Base-by-base conservation (phyloP, 2,888 invertebrate genomes). In the Cecidostiba fungosa region DNA sequence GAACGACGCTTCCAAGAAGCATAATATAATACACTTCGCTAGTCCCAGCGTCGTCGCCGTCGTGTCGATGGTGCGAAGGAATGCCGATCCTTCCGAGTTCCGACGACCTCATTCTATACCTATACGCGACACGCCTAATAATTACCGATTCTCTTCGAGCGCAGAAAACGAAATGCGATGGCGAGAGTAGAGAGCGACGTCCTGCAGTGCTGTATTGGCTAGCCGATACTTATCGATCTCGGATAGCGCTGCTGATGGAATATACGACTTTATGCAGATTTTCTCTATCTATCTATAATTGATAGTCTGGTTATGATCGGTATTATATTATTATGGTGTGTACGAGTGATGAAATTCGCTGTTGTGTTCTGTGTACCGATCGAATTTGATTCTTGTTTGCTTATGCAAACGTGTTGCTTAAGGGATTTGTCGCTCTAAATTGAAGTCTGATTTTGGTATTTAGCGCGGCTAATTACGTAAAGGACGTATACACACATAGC, bases 41-140 rank as follows among this genome's bases (percentile, higher is more conserved):
- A 36, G n/a, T 36, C 39, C 43, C 43, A 39, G 39, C 16, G 39
- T 36, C 23, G n/a, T 39, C 43, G 32, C 4, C 12, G 70, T 26
- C 32, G 70, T 19, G n/a, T 36, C 19, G 36, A 43, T 72, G 39
- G 43, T 47, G 47, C 74, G 36, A 70, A 70, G 36, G 36, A 70
- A 36, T 36, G 36, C 32, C 70, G 29, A 50, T 50, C 50, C 47
- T 47, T 50, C 74, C 74, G 74, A 74, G 74, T 50, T 74, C 47
- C 74, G 74, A 72, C 74, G 74, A 72, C 72, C 72, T 43, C 72
- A 43, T 72, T 72, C 72, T 39, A 3, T 36, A 14, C 12, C 23
- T 66, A 66, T 66, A 43, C 72, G 66, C 26, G 66, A 70, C 70
- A 32, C 72, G 39, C 72, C 72, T 72, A 72, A 72, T 72, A 72